phyloP scores from a whole-genome alignment of 2,888 invertebrate genomes.

The Lingula anatina region DNA sequence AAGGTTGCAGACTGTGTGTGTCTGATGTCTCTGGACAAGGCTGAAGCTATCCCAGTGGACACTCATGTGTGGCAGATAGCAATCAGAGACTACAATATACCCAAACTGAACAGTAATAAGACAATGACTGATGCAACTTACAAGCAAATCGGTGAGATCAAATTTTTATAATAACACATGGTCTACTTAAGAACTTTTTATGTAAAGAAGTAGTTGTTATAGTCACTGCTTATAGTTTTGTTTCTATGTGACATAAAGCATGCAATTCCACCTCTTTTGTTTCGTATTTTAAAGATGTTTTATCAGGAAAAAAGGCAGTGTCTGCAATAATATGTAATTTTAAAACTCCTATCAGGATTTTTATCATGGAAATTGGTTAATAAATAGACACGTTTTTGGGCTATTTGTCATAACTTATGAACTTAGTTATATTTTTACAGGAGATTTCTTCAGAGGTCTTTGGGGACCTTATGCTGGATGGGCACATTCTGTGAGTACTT shows the following conservation, averaged over 20 bases:
- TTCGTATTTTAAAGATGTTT: too few species aligned
- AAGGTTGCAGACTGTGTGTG: constrained; percentile 96
- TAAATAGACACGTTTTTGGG: too few species aligned
- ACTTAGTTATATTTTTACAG: constrained; percentile 23
- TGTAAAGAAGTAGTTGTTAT: neutral
- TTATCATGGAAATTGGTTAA: too few species aligned
- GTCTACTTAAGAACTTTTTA: too few species aligned
- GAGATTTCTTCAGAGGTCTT: constrained; percentile 67
- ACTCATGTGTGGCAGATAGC: constrained; percentile 94
- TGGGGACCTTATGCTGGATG: constrained; percentile 89
- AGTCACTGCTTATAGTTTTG: too few species aligned
- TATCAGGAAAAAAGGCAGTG: too few species aligned
- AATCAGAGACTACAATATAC: constrained; percentile 68
- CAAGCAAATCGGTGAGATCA: constrained; percentile 68
- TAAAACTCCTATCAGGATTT: too few species aligned
- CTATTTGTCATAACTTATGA: too few species aligned
- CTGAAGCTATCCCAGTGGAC: constrained; percentile 87
- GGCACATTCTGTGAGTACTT: constrained; percentile 79
- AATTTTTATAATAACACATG: neutral
- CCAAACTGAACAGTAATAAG: constrained; percentile 69
- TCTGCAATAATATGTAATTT: too few species aligned
- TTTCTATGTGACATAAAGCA: too few species aligned
- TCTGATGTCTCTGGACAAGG: constrained; percentile 88
- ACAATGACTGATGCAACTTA: constrained; percentile 78
- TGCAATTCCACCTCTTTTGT: too few species aligned